Evolutionary conservation across 2,113 vertebrate species (phyloP), one percentile per base, ranked within the genome.

Genomic region (Rallus limicola): DNA sequence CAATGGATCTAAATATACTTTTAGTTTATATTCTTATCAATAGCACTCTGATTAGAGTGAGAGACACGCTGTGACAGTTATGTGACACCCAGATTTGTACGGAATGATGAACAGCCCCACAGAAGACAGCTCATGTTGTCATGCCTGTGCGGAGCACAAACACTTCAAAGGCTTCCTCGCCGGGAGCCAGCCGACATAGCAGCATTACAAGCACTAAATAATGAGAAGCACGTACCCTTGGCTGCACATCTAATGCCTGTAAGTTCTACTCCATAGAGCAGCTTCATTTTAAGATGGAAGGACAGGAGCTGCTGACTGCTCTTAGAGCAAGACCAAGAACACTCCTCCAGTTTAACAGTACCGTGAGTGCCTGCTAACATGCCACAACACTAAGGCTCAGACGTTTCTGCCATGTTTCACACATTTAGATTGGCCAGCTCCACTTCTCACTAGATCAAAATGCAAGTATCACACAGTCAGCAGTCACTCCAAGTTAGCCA

Each of bases 361-460:
- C 77, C 19, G 2, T 3, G 46, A 36, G n/a, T 2, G 40, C 74
- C 69, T 36, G 69, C 74, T 85, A 64, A 53, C 56, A 9, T 0
- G 2, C 29, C 0, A 0, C 46, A 31, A 4, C 5, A 11, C 38
- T 5, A 15, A n/a, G 10, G 19, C 56, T 7, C 44, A 53, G 1
- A 80, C 25, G 6, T 31, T 86, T 8, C 55, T n/a, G n/a, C n/a
- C 81, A 36, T 28, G 15, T 11, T 62, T 17, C 10, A 14, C n/a
- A 19, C 23, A 2, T 71, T 29, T 16, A 70, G 40, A n/a, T 14
- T 26, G 36, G 40, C 33, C 52, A 55, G 20, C 38, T n/a, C 65
- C 15, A 1, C 31, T 40, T 34, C 68, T 50, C 64, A 59, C 17
- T 8, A 24, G 7, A 48, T 24, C 40, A 62, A 80, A 78, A 63